Evolutionary conservation across 2,113 vertebrate species (phyloP), one percentile per base, ranked within the genome.

Genomic region (Uropsilus gracilis): DNA sequence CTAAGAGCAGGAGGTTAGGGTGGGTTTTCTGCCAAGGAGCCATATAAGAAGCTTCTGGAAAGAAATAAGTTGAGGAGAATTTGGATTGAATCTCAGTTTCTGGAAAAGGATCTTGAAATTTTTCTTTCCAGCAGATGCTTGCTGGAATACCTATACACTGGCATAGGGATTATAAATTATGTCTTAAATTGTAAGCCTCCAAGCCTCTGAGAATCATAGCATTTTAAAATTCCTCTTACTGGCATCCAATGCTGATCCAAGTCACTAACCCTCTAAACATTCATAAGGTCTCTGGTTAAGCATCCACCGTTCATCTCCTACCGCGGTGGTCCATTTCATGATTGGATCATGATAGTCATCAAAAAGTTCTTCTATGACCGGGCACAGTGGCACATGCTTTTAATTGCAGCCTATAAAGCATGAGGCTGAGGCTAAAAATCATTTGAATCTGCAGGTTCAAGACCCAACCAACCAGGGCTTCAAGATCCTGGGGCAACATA

Each of bases 31-130:
- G 34, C 72, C 55, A 86, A 66, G 28, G 34, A 86, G 13, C 3
- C 69, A 66, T 30, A 82, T 20, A 66, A 64, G 76, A 32, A 93
- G 76, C 53, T 64, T 95, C 44, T 81, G 46, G 64, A 81, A 86
- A 88, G 39, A 87, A 93, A 42, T 39, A 0, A 76, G 63, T 76
- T 87, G 64, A 94, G 66, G n/a, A n/a, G n/a, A 91, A 90, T 86
- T 89, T 95, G 28, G 32, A 46, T 34, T 94, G 39, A 63, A 72
- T 84, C 4, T 76, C 32, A 94, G 39, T 50, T 73, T 5, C 64
- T 94, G n/a, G 39, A 80, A 82, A 64, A 76, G 20, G 37, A 2
- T 30, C 42, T 78, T 83, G 42, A 86, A 64, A 90, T 92, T 94
- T 53, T 53, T 53, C 17, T 53, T 95, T 39, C 30, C 18, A 82